Conservation (phyloP, 2,888 invertebrate genomes). For the Aspidiotus rigidus region DNA sequence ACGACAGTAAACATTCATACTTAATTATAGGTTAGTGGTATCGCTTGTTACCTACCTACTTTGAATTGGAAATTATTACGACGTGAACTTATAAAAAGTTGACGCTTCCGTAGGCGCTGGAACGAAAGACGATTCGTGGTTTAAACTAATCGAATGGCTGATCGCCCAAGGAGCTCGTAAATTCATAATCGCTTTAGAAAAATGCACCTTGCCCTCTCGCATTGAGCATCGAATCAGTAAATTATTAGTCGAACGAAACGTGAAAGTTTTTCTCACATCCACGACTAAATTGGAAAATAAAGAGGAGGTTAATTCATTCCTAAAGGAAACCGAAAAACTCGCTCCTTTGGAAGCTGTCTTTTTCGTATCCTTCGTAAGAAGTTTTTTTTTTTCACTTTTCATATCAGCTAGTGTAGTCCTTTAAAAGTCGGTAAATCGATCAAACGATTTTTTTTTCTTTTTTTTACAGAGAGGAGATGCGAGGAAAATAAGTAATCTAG, state of each 20-base stretch:
- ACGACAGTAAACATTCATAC: background rate
- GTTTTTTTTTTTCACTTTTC: background rate
- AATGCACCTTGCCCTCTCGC: constrained; percentile 20
- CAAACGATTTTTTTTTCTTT: too few species aligned
- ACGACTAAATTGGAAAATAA: constrained; percentile 12
- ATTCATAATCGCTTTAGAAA: constrained; percentile 31
- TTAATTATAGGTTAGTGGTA: background rate
- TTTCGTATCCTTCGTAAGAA: constrained; percentile 21
- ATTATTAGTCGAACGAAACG: constrained; percentile 26
- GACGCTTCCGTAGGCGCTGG: background rate
- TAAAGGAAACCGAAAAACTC: constrained; percentile 17
- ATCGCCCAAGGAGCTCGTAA: constrained; percentile 32
- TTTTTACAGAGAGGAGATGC: constrained; percentile 5
- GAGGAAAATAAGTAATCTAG: constrained; percentile 7
- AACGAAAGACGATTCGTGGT: constrained; percentile 25
- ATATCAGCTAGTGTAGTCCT: background rate
- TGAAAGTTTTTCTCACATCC: constrained; percentile 22
- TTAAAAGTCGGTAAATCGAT: background rate
- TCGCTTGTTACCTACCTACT: too few species aligned
- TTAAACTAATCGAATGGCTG: constrained; percentile 34
- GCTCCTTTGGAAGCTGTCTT: constrained; percentile 28
- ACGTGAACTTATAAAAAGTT: background rate
- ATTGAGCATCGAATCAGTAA: constrained; percentile 33
- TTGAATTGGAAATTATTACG: background rate
- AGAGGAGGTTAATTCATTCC: constrained; percentile 7